Conservation (phyloP, 35 echinoderm and acorn worm species). For the Diadema setosum region DNA sequence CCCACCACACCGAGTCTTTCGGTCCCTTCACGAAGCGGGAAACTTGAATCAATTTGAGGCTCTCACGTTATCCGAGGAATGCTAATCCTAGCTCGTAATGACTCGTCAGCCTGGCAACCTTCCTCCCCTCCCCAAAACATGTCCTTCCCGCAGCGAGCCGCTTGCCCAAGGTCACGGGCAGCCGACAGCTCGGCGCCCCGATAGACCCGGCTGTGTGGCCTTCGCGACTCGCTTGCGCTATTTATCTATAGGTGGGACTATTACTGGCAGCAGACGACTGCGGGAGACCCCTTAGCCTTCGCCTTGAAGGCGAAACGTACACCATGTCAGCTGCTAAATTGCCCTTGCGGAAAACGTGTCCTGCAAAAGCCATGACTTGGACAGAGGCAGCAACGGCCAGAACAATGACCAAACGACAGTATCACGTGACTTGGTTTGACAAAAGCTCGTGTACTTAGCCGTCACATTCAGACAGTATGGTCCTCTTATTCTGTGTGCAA, state of each 20-base stretch:
- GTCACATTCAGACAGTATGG: no score
- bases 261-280: background rate
- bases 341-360: background rate
- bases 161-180: constrained; percentile 7
- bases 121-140: background rate
- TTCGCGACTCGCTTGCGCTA: background rate
- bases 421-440: no score
- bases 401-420: no score
- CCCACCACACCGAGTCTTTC: no score
- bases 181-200: constrained; percentile 20
- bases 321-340: background rate
- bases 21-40: no score
- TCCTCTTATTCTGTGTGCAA: no score
- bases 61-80: background rate
- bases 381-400: no score
- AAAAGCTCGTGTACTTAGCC: no score
- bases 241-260: background rate
- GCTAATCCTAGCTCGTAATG: background rate
- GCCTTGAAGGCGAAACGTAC: constrained; percentile 8
- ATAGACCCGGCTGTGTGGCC: constrained; percentile 6
- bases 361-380: no score
- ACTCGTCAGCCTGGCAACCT: background rate
- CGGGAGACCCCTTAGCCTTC: background rate
- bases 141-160: constrained; percentile 13
- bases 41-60: background rate